A percentile compares a stretch with the other conserved stretches of the same genome.
These are phyloP conservation scores for Petrolisthes manimaculis DNA, from an alignment of 2,888 invertebrate genomes.

Conservation along the genomic window DNA sequence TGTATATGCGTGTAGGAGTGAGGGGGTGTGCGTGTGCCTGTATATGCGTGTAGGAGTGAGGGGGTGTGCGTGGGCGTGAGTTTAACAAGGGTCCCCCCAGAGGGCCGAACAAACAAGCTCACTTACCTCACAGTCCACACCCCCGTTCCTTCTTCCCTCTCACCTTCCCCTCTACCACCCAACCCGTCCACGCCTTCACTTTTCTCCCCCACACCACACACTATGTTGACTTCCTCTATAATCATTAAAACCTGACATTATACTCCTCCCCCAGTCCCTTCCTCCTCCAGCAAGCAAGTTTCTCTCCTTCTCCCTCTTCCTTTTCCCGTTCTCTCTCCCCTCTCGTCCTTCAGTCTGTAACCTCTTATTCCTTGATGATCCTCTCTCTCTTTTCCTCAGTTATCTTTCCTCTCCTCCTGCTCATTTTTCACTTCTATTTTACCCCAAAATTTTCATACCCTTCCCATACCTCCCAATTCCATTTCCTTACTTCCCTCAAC, in stretches of 20 bases:
- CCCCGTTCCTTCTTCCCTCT: neutral
- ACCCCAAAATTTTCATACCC: neutral
- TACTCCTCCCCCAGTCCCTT: no score
- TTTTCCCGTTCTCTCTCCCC: neutral
- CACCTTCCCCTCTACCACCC: neutral
- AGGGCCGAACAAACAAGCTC: neutral
- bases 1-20: no score
- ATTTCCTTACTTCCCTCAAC: neutral
- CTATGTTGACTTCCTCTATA: neutral
- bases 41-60: no score
- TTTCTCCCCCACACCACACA: neutral
- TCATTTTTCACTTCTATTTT: no score
- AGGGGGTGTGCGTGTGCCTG: no score
- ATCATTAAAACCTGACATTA: neutral
- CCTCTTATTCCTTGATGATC: neutral
- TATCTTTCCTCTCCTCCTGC: neutral
- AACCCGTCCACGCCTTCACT: neutral
- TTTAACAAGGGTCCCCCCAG: no score
- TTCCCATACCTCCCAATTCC: neutral
- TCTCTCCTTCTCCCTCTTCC: neutral
- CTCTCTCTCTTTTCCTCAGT: neutral
- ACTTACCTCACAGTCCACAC: neutral
- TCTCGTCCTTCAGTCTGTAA: neutral
- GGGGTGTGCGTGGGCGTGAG: no score
- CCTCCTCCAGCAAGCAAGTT: no score